phyloP scores from a whole-genome alignment of 1,140 invertebrate genomes.

The Sogatella furcifera region DNA sequence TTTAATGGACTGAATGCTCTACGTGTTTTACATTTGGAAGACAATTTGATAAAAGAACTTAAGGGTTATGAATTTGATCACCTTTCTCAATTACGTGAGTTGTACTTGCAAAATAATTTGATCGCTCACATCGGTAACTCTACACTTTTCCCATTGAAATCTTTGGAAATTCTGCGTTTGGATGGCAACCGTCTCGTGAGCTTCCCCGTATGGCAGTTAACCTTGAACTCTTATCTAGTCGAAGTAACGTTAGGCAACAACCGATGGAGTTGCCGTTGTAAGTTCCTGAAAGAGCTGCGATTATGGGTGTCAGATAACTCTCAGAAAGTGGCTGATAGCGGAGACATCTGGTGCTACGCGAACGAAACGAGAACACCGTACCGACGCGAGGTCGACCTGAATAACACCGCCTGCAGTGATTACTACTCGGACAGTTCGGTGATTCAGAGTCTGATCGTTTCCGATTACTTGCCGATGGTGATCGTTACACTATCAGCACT shows the following conservation, averaged over 20 bases:
- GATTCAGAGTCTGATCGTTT: constrained; percentile 69
- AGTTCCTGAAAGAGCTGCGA: constrained; percentile 75
- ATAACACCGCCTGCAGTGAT: constrained; percentile 70
- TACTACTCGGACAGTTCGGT: constrained; percentile 71
- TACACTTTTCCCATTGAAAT: constrained; percentile 63
- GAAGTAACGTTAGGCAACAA: constrained; percentile 68
- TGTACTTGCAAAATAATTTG: constrained; percentile 79
- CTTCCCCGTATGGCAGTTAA: constrained; percentile 75
- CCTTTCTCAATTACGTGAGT: constrained; percentile 62
- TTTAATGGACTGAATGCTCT: constrained; percentile 79
- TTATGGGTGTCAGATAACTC: constrained; percentile 73
- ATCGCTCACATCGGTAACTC: constrained; percentile 67
- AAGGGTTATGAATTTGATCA: constrained; percentile 86
- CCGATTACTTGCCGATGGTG: constrained; percentile 74
- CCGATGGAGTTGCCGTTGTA: constrained; percentile 81
- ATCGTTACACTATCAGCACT: constrained; percentile 59
- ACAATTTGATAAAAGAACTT: constrained; percentile 67
- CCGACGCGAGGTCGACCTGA: constrained; percentile 63
- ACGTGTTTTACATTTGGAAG: constrained; percentile 70
- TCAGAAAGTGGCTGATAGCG: constrained; percentile 63
- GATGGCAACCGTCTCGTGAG: constrained; percentile 74
- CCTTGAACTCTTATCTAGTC: constrained; percentile 54
- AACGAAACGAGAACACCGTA: constrained; percentile 57
- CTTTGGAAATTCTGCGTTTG: constrained; percentile 67
- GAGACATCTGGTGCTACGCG: constrained; percentile 69